These are phyloP conservation scores for Nudaria mundana DNA, from an alignment of 2,888 invertebrate genomes.

Conservation along the genomic window DNA sequence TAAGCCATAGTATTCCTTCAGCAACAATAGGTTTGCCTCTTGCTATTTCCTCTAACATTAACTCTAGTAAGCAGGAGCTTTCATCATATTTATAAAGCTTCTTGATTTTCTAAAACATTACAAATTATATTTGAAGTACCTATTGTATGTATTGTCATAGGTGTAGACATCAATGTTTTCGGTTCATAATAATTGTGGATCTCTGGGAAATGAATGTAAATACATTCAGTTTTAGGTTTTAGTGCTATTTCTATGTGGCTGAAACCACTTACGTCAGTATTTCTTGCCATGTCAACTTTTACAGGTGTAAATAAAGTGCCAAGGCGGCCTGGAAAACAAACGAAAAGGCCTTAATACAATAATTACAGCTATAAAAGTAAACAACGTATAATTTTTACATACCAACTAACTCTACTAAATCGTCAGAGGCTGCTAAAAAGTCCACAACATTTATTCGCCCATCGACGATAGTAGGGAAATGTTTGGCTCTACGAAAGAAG, in stretches of 20 bases:
- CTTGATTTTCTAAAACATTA: conserved; percentile 81
- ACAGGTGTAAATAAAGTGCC: conserved; percentile 88
- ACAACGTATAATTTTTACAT: conserved; percentile 39
- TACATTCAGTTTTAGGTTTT: too few relatives aligned
- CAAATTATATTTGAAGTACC: neutral
- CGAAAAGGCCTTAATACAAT: neutral
- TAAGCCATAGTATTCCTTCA: conserved; percentile 87
- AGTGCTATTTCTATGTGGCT: neutral
- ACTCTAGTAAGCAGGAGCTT: conserved; percentile 83
- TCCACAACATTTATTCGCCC: conserved; percentile 81
- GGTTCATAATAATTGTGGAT: too few relatives aligned
- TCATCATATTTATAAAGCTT: conserved; percentile 77
- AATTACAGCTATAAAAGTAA: neutral
- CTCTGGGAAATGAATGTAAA: too few relatives aligned
- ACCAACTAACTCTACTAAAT: conserved; percentile 85
- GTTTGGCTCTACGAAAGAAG: conserved; percentile 45
- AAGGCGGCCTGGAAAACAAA: conserved; percentile 83
- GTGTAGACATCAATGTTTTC: too few relatives aligned
- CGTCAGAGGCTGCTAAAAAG: conserved; percentile 83
- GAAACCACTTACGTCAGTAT: conserved; percentile 83
- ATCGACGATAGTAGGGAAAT: conserved; percentile 78
- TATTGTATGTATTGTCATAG: too few relatives aligned
- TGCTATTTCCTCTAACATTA: conserved; percentile 83
- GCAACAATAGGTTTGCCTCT: conserved; percentile 74
- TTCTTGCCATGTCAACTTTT: conserved; percentile 88